Evolutionary conservation across 2,797 vertebrate species (phyloP).

Genomic region (Sebastes itinus): DNA sequence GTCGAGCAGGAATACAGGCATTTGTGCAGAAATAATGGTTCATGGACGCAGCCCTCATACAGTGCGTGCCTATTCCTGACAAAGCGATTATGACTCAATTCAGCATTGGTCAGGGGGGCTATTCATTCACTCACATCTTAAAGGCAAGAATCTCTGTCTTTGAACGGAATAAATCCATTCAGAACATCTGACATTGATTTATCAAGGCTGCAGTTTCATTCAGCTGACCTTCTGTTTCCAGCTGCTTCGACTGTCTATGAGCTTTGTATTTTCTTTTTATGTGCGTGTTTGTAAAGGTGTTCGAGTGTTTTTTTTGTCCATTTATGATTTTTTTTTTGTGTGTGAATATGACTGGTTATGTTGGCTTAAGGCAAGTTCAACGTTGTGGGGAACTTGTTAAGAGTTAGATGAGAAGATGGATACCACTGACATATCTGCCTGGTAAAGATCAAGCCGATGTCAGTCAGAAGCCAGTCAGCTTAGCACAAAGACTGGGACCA

Average conservation of each 20-base stretch:
- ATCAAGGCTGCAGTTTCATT: constrained; percentile 9
- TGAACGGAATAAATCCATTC: constrained; percentile 3
- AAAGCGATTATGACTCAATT: constrained; percentile 16
- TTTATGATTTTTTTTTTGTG: neutral
- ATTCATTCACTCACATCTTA: constrained; percentile 2
- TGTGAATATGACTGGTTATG: neutral
- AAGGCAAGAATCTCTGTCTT: neutral
- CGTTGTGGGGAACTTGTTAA: neutral
- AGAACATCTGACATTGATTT: neutral
- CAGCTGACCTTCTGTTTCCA: neutral
- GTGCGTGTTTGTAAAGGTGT: neutral
- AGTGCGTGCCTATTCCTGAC: neutral
- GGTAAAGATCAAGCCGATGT: neutral
- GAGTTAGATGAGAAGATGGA: neutral
- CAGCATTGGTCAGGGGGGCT: neutral
- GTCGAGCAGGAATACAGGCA: neutral
- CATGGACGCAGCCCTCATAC: neutral
- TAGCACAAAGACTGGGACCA: neutral
- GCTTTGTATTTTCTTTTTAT: neutral
- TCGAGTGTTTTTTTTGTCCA: neutral
- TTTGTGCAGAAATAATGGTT: constrained; percentile 3
- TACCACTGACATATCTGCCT: neutral
- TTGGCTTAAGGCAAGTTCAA: neutral
- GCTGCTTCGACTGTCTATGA: neutral
- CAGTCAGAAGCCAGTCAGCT: neutral